These are phyloP conservation scores for Gibbula magus DNA, from an alignment of 2,888 invertebrate species.

Conservation along the genomic window DNA sequence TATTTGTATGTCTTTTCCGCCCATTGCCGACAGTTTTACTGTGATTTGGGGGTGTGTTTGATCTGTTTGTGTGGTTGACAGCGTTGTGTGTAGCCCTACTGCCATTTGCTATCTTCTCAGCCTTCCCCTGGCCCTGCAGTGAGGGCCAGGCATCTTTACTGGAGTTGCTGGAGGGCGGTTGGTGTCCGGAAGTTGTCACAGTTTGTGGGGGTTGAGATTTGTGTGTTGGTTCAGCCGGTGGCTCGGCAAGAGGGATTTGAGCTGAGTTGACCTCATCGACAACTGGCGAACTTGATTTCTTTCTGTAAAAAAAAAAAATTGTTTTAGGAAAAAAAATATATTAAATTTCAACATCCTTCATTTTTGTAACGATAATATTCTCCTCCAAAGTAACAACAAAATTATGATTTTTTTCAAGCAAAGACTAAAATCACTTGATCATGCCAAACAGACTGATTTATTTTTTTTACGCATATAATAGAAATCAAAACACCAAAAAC, in stretches of 20 bases:
- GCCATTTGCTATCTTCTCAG: slow-evolving; percentile 47
- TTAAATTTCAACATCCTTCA: too few relatives aligned
- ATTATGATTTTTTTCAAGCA: too few relatives aligned
- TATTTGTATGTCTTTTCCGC: slow-evolving; percentile 24
- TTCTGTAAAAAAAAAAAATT: slow-evolving; percentile 43
- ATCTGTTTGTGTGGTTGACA: slow-evolving; percentile 35
- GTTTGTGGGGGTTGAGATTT: slow-evolving; percentile 34
- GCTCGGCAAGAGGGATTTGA: not conserved
- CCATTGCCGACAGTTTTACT: slow-evolving; percentile 36
- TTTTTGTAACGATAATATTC: too few relatives aligned
- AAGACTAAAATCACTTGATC: too few relatives aligned
- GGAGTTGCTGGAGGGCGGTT: slow-evolving; percentile 41
- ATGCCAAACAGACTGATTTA: too few relatives aligned
- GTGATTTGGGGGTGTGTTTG: slow-evolving; percentile 41
- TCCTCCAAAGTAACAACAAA: too few relatives aligned
- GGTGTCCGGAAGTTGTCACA: slow-evolving; percentile 31
- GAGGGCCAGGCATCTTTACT: slow-evolving; percentile 67
- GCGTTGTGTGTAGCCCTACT: slow-evolving; percentile 39
- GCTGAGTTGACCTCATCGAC: slow-evolving; percentile 27
- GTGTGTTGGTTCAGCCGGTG: slow-evolving; percentile 32
- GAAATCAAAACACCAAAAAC: too few relatives aligned
- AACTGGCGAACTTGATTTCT: slow-evolving; percentile 57
- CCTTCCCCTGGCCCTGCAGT: slow-evolving; percentile 49
- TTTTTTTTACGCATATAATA: too few relatives aligned
- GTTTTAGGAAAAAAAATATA: not conserved